Evolutionary conservation across 2,888 invertebrate species (phyloP), one percentile per base, ranked within the genome.

Genomic region (Pristionchus arcanus): DNA sequence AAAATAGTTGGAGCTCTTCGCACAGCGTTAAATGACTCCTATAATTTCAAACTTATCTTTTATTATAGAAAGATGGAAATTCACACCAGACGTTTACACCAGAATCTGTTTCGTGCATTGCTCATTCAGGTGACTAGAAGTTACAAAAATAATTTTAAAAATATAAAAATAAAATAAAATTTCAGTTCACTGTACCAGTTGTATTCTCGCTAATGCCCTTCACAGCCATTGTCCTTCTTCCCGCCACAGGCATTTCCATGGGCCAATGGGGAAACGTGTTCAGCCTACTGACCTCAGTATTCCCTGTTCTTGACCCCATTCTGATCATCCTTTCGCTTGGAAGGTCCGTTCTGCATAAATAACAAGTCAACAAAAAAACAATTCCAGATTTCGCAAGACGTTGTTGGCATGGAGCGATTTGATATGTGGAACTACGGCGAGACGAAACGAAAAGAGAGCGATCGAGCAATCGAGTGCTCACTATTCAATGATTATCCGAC

Each of bases 121-220:
- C 66, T 66, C 28, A 66, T 66, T 66, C 66, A 66, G 66, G 66
- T 66, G n/a, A n/a, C n/a, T n/a, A n/a, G n/a, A n/a, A n/a, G n/a
- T n/a, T n/a, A n/a, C n/a, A n/a, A n/a, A n/a, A 66, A 7, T 28
- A 5, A 68, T 68, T 68, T 68, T 4, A n/a, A 28, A 68, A 7
- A n/a, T 5, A 9, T 28, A 28, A 28, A 15, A 15, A 15, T 15
- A 28, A 11, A 11, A 28, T 3, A 3, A 16, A 15, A 59, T 28
- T 28, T 68, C 28, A 68, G 68, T 68, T 68, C 68, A 7, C 31
- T 7, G 31, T 68, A 13, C 68, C 68, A 5, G 68, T 68, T 28
- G 31, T 68, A 2, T 68, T 68, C 68, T 68, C 68, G 28, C 31
- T 68, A 9, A 5, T 68, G n/a, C 68, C 68, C 25, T 68, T 68